Conservation (phyloP, 2,888 invertebrate genomes). For the Heliconius cydno region DNA sequence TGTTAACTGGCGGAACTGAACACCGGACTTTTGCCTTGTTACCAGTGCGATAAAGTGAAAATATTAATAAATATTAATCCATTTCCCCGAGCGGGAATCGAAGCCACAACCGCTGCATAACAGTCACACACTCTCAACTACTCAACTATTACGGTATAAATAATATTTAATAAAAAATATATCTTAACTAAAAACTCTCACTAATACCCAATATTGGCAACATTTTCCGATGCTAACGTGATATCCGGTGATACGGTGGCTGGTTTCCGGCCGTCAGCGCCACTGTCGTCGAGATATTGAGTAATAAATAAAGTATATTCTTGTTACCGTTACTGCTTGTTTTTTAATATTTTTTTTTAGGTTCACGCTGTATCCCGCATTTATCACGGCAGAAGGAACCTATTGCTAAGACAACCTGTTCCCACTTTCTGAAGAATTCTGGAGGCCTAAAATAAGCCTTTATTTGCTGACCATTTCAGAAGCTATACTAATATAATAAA, state of each 20-base stretch:
- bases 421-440: too few relatives aligned
- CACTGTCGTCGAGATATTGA: not conserved
- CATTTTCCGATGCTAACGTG: not conserved
- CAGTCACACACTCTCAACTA: too few relatives aligned
- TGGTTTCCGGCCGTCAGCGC: constrained; percentile 21
- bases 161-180: not conserved
- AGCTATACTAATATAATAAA: too few relatives aligned
- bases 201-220: not conserved
- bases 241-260: constrained; percentile 13
- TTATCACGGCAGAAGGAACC: not conserved
- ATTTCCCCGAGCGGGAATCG: too few relatives aligned
- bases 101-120: too few relatives aligned
- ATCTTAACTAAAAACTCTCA: not conserved
- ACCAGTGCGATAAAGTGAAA: too few relatives aligned
- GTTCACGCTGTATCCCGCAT: not conserved
- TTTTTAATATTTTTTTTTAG: not conserved
- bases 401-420: not conserved
- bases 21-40: too few relatives aligned
- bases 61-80: too few relatives aligned
- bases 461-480: too few relatives aligned
- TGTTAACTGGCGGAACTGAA: too few relatives aligned
- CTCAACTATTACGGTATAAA: not conserved
- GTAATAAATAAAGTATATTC: not conserved
- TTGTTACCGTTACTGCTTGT: not conserved
- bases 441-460: too few relatives aligned